These are phyloP conservation scores for Etheostoma nigrum DNA, from an alignment of 2,797 vertebrate genomes.

Conservation along the genomic window DNA sequence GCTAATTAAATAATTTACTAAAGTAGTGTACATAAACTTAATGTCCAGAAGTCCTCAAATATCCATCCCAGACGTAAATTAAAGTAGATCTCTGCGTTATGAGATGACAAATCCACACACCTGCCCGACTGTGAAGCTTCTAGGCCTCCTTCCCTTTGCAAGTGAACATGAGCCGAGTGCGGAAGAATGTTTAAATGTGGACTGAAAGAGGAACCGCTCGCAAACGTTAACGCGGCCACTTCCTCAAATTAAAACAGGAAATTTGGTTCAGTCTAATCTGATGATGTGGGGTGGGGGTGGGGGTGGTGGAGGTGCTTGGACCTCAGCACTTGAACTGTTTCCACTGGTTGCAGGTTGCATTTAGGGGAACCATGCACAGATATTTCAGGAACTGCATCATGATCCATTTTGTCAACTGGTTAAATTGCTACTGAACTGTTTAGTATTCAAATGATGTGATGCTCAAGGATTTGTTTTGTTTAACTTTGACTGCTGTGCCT, in stretches of 20 bases:
- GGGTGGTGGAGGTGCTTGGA: neutral
- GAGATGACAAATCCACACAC: constrained; percentile 62
- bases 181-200: constrained; percentile 79
- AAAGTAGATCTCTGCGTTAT: constrained; percentile 7
- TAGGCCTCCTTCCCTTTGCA: constrained; percentile 36
- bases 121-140: constrained; percentile 58
- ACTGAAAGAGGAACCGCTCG: constrained; percentile 85
- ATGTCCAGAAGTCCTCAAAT: neutral
- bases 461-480: neutral
- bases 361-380: constrained; percentile 58
- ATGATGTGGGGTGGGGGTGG: constrained; percentile 37
- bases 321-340: constrained; percentile 43
- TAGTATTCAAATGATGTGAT: constrained; percentile 34
- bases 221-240: constrained; percentile 82
- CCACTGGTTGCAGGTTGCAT: constrained; percentile 33
- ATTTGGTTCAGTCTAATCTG: constrained; percentile 71
- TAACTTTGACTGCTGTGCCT: neutral
- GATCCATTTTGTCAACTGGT: constrained; percentile 14
- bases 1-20: neutral
- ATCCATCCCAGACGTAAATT: neutral
- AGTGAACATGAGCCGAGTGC: constrained; percentile 54
- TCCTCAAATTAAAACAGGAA: constrained; percentile 85
- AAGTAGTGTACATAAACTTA: neutral
- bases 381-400: constrained; percentile 64
- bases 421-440: constrained; percentile 19